Evolutionary conservation across 2,797 vertebrate species (phyloP).

Genomic region (Ctenopoma kingsleyae): DNA sequence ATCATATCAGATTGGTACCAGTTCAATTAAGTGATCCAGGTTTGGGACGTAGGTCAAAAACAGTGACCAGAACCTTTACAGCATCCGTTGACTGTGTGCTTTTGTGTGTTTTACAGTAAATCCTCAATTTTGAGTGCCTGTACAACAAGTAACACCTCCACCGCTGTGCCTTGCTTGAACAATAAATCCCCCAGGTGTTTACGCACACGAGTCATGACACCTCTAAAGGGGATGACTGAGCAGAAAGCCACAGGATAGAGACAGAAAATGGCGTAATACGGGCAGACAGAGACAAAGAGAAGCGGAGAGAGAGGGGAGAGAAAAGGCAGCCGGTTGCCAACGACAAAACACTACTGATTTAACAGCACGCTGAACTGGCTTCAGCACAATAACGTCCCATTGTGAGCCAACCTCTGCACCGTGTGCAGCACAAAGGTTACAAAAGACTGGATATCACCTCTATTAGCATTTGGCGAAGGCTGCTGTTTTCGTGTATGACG

Average conservation of each 20-base stretch:
- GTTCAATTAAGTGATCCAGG: constrained; percentile 24
- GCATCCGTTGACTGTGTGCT: background rate
- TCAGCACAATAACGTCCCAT: constrained; percentile 52
- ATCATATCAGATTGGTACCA: constrained; percentile 41
- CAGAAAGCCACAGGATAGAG: constrained; percentile 55
- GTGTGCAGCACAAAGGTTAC: constrained; percentile 56
- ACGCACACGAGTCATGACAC: constrained; percentile 56
- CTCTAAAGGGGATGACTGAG: constrained; percentile 56
- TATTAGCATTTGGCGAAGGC: constrained; percentile 36
- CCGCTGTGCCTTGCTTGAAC: constrained; percentile 42
- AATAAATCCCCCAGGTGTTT: constrained; percentile 46
- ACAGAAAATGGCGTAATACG: constrained; percentile 50
- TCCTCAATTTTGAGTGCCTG: constrained; percentile 14
- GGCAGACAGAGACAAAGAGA: constrained; percentile 49
- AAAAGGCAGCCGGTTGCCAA: constrained; percentile 25
- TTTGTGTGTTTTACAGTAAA: constrained; percentile 35
- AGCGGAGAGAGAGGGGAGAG: constrained; percentile 3
- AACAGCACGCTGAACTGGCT: constrained; percentile 53
- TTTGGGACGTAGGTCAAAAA: constrained; percentile 24
- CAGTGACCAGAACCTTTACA: constrained; percentile 1
- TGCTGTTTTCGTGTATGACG: constrained; percentile 29
- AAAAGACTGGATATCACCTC: constrained; percentile 35
- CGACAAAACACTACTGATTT: constrained; percentile 55
- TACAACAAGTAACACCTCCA: constrained; percentile 35
- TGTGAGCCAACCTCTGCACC: constrained; percentile 46